Evolutionary conservation across 2,113 vertebrate species (phyloP), one percentile per base, ranked within the genome.

Genomic region (Cyphomyrus plagiostoma): DNA sequence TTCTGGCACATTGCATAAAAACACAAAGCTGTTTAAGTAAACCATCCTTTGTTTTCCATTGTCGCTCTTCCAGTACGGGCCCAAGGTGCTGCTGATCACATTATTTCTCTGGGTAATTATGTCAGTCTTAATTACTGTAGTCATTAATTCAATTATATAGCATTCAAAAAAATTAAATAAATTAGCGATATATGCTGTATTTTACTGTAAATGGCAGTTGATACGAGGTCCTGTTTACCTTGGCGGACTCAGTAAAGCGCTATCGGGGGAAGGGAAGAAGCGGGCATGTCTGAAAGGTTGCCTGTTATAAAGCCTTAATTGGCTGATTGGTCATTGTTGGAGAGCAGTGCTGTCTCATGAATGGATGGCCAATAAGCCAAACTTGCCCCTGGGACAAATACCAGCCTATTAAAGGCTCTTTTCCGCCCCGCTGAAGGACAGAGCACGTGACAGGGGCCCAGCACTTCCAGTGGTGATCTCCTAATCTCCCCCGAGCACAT

Each of bases 161-260:
- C 15, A 42, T 80, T 3, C 35, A 39, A 80, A 77, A 35, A 77
- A 77, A 7, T 77, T 2, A 84, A 84, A 48, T 39, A 48, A 46
- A 84, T 84, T 10, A 6, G 19, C 42, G 4, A 19, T 39, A 80
- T 35, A 17, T 0, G 2, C 0, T 2, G 74, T 21, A 80, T 80
- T 80, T 42, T 80, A 89, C 93, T 82, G 84, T 94, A 93, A 95
- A 93, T 83, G 70, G 26, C 10, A 62, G 17, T 90, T 90, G 74
- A 70, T 94, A 95, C 95, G 95, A 90, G 94, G 95, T 94, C 95
- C 95, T 92, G 94, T 96, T 96, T 92, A 66, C 39, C 77, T 94
- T 95, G 94, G 93, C 93, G 93, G 91, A 93, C 92, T 91, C 93
- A 89, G 90, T 91, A 91, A 94, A 88, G 93, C 89, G 19, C 88